Percentiles rank a stretch among this genome's conserved stretches.
Conservation (phyloP, 2,113 vertebrate genomes). For the Physeter macrocephalus region DNA sequence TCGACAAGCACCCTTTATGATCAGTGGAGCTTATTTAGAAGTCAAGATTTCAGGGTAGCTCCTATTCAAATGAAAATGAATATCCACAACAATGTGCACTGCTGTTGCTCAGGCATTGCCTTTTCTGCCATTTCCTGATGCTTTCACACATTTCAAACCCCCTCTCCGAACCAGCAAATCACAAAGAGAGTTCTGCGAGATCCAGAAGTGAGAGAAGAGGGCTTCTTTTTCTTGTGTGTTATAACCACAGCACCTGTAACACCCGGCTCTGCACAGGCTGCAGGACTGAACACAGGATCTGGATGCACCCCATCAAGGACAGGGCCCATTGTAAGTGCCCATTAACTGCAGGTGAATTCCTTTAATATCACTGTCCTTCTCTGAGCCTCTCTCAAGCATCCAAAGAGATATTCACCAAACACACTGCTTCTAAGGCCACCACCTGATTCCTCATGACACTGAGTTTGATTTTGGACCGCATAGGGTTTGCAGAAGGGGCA, state of each 20-base stretch:
- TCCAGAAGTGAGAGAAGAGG: background rate
- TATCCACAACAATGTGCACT: rapidly evolving
- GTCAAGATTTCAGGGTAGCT: background rate
- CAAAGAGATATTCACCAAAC: background rate
- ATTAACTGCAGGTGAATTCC: background rate
- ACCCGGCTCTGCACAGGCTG: background rate
- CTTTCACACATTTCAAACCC: background rate
- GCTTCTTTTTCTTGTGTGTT: background rate
- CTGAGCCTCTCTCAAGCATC: background rate
- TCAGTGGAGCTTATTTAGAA: background rate
- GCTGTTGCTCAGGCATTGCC: background rate
- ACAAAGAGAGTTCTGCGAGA: background rate
- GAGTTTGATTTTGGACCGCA: background rate
- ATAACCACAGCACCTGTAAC: background rate
- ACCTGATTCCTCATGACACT: background rate
- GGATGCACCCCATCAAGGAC: background rate
- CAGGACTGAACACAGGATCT: background rate
- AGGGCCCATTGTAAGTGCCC: too few species aligned
- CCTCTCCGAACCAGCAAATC: background rate
- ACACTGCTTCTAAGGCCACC: background rate
- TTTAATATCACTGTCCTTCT: background rate
- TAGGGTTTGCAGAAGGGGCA: background rate
- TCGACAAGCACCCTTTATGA: background rate
- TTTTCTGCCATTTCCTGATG: background rate
- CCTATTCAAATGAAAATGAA: background rate